Conservation (phyloP, 2,113 vertebrate species). For the Propithecus coquereli region DNA sequence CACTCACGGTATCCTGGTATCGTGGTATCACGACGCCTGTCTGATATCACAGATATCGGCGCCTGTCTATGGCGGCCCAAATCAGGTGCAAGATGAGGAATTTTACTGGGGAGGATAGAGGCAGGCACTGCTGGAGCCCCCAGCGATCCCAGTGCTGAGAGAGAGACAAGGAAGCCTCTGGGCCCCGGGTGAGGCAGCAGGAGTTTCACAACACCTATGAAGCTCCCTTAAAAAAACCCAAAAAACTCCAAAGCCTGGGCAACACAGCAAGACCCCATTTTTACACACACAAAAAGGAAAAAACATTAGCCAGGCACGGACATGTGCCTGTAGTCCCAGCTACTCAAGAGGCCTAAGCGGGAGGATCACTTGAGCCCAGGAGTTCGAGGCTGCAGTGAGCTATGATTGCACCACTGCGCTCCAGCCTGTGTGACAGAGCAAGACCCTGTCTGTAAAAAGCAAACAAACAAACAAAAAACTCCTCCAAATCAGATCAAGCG, state of each 20-base stretch:
- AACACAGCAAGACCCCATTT: not conserved
- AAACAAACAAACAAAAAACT: not conserved
- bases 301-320: not conserved
- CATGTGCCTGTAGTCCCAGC: too few species aligned
- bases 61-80: not conserved
- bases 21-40: too few species aligned
- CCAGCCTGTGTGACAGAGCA: too few species aligned
- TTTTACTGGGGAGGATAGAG: too few species aligned
- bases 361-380: too few species aligned
- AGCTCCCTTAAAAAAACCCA: not conserved
- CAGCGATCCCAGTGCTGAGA: not conserved
- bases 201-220: rapidly evolving
- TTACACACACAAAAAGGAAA: not conserved
- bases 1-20: not conserved
- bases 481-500: not conserved
- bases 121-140: rapidly evolving
- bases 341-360: too few species aligned
- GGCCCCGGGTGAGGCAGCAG: too few species aligned
- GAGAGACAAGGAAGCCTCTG: rapidly evolving
- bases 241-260: too few species aligned
- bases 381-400: too few species aligned
- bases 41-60: too few species aligned
- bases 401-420: too few species aligned
- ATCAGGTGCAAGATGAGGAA: not conserved
- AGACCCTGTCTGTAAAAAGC: too few species aligned